Evolutionary conservation across 2,797 vertebrate genomes (phyloP), one percentile per base, ranked within the genome.

Genomic region (Huso huso): DNA sequence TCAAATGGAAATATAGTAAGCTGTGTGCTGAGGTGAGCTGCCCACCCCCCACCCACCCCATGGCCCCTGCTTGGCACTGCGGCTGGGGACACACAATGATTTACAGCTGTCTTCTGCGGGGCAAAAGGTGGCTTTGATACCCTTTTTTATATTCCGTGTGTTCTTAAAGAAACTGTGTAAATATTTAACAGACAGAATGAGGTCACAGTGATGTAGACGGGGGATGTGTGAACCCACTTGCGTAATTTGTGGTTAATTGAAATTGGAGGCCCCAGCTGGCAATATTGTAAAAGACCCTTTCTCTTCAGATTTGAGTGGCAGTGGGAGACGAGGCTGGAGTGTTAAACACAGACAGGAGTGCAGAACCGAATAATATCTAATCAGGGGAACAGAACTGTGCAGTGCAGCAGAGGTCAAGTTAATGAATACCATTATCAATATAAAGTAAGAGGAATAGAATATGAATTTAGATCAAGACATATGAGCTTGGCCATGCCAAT

Each of bases 191-290:
- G 61, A 71, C 72, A 71, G 66, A 70, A 61, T 73, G 71, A 73
- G 73, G 70, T 76, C 75, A 70, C 49, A 68, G 70, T 71, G 72
- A 67, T 69, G 71, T 57, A 71, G 65, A 66, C 59, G 55, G 64
- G 61, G 64, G 72, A 70, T 74, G 67, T 68, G 68, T 60, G 63
- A 74, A 71, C 70, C 70, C 72, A 71, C 71, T 74, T 73, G 66
- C 50, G 73, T 61, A 74, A 69, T 74, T 74, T 76, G 74, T 70
- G 74, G 76, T 78, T 63, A 71, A 59, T 58, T 65, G 67, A 62
- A 72, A 68, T 68, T 68, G 59, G 58, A 67, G 60, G 70, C 68
- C 66, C 68, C 66, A 63, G 63, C 18, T 66, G 62, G 51, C 11
- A 1, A 72, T 69, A 61, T 68, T 72, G 57, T 64, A 61, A 61